These are phyloP conservation scores for Campylorhamphus procurvoides DNA, from an alignment of 2,113 vertebrate species.

Conservation along the genomic window DNA sequence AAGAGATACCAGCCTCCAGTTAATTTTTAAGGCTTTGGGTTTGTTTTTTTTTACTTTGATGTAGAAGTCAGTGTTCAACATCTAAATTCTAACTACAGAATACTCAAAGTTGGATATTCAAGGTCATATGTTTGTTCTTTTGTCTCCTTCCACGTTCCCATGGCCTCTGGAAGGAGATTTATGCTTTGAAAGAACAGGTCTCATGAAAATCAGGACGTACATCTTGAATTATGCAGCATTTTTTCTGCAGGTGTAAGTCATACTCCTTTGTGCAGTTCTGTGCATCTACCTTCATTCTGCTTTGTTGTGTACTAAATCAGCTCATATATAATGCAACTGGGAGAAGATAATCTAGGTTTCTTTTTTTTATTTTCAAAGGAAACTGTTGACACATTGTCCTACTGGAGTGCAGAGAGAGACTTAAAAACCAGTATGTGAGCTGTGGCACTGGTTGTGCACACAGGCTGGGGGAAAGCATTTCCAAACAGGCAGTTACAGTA, in stretches of 20 bases:
- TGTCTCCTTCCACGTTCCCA: background rate
- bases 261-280: background rate
- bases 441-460: rapidly evolving
- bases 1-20: background rate
- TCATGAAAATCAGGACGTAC: background rate
- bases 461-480: background rate
- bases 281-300: background rate
- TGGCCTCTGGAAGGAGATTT: background rate
- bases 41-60: background rate
- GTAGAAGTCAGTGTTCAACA: background rate
- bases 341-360: background rate
- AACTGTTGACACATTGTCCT: background rate
- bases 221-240: background rate
- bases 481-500: background rate
- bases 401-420: background rate
- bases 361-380: background rate
- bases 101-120: background rate
- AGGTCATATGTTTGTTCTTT: background rate
- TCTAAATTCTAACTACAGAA: background rate
- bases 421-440: background rate
- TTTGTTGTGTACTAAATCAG: background rate
- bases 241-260: background rate
- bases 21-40: background rate
- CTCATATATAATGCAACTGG: background rate
- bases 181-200: background rate